These are phyloP conservation scores for Malacosoma neustria DNA, from an alignment of 2,888 invertebrate genomes.

Conservation along the genomic window DNA sequence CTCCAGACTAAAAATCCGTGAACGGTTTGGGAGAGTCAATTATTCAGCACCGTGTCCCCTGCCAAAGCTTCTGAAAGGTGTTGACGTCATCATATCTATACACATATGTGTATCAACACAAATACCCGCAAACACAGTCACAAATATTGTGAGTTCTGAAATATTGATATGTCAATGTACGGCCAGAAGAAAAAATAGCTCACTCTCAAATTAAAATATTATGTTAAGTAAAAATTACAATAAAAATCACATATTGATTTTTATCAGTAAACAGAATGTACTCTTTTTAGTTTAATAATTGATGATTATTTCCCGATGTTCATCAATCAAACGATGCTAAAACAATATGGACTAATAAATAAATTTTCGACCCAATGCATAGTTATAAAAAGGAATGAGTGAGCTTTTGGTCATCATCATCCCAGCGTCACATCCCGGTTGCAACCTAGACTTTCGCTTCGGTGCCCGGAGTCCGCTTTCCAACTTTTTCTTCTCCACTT, in stretches of 20 bases:
- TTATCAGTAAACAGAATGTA: too few species aligned
- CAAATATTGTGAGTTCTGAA: constrained; percentile 48
- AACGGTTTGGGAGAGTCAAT: constrained; percentile 59
- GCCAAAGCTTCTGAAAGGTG: constrained; percentile 68
- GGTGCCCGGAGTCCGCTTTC: too few species aligned
- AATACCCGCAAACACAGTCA: constrained; percentile 35
- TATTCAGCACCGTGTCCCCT: constrained; percentile 63
- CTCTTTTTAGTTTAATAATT: background rate
- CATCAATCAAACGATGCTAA: too few species aligned
- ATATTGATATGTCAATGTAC: constrained; percentile 38
- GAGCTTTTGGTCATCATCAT: too few species aligned
- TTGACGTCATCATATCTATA: constrained; percentile 54
- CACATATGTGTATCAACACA: constrained; percentile 43
- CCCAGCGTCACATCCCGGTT: too few species aligned
- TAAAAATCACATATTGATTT: too few species aligned
- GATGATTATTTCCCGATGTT: too few species aligned
- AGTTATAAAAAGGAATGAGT: too few species aligned
- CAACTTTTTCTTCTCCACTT: too few species aligned
- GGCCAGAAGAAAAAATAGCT: constrained; percentile 28
- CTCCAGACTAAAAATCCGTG: constrained; percentile 65
- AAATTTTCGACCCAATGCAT: background rate
- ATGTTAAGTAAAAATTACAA: too few species aligned
- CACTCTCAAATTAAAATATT: background rate
- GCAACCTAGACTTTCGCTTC: too few species aligned
- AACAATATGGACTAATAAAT: too few species aligned